A percentile compares a stretch with the other conserved stretches of the same genome.
Evolutionary conservation across 2,797 vertebrate genomes (phyloP).

Genomic region (Nasua narica): DNA sequence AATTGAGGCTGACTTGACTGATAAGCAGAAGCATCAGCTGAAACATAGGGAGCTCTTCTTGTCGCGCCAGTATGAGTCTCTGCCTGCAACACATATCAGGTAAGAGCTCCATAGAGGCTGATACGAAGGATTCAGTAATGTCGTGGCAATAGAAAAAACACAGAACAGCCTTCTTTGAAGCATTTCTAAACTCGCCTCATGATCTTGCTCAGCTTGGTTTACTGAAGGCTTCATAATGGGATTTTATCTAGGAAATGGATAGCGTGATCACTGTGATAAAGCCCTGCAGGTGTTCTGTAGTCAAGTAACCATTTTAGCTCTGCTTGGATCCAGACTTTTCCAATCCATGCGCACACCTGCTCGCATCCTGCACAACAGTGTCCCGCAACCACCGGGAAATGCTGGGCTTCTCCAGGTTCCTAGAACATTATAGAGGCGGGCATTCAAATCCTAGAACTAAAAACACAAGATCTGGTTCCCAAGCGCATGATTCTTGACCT

Average conservation of each 20-base stretch:
- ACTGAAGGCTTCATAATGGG: not conserved
- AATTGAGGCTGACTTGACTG: slow-evolving; percentile 91
- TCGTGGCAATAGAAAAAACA: not conserved
- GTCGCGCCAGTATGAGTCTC: slow-evolving; percentile 96
- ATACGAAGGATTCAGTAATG: not conserved
- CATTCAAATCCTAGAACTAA: not conserved
- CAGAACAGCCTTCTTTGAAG: not conserved
- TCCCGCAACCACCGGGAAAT: not conserved
- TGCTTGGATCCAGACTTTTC: not conserved
- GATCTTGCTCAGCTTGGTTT: slow-evolving; percentile 11
- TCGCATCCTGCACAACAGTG: not conserved
- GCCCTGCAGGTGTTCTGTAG: not conserved
- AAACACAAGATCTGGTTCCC: not conserved
- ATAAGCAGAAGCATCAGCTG: slow-evolving; percentile 98
- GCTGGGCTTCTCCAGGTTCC: not conserved
- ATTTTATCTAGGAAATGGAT: not conserved
- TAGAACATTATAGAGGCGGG: not conserved
- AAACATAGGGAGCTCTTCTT: slow-evolving; percentile 97
- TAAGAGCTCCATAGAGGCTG: slow-evolving; percentile 76
- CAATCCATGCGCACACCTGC: not conserved
- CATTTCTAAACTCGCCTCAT: not conserved
- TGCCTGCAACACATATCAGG: slow-evolving; percentile 97
- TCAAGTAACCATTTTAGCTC: not conserved
- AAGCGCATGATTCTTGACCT: not conserved
- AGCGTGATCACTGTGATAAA: not conserved